Conservation (phyloP, 1,140 invertebrate species). For the Hypothenemus hampei region DNA sequence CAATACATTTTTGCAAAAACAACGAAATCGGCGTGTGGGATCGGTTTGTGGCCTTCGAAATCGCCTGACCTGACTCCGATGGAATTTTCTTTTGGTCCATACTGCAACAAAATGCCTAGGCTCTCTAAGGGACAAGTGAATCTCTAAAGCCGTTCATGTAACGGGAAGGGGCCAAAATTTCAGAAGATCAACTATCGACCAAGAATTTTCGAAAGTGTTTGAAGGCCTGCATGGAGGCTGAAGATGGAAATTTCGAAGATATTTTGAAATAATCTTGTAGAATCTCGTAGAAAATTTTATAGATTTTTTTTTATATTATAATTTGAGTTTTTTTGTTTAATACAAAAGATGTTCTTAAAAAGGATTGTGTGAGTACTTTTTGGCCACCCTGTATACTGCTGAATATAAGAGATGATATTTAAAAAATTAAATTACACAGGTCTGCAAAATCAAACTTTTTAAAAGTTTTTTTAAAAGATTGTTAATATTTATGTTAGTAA, state of each 20-base stretch:
- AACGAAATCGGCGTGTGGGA: background rate
- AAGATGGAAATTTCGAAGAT: background rate
- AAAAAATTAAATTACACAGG: no score
- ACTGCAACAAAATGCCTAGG: background rate
- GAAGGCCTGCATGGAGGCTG: background rate
- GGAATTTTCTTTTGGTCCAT: slow-evolving; percentile 1
- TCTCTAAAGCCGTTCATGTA: background rate
- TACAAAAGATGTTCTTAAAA: background rate
- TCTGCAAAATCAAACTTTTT: no score
- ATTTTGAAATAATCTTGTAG: no score
- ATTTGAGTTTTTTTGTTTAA: background rate
- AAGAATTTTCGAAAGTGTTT: background rate
- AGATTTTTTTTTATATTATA: background rate
- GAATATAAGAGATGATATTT: no score
- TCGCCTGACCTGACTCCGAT: slow-evolving; percentile 1
- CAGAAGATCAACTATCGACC: background rate
- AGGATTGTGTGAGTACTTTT: background rate
- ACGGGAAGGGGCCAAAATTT: background rate
- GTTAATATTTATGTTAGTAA: no score
- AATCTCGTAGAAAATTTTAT: background rate
- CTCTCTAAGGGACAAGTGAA: background rate
- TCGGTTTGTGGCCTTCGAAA: background rate
- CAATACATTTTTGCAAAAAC: background rate
- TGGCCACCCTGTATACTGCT: background rate
- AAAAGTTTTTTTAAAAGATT: no score